Base-by-base conservation (phyloP, 2,113 vertebrate species). In the Atlantisia rogersi region DNA sequence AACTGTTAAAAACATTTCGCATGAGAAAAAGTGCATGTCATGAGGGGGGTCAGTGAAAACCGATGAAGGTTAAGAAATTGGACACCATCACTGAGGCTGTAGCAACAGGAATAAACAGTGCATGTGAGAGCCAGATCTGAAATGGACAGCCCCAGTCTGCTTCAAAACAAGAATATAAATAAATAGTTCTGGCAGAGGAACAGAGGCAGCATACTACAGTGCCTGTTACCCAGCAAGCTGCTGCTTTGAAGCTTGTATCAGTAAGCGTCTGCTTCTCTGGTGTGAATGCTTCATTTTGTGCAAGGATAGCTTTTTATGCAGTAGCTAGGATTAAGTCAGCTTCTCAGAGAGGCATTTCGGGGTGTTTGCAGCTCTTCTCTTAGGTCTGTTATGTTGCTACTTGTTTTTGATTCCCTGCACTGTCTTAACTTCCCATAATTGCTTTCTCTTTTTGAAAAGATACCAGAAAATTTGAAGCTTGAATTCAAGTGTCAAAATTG, bases 121-220 rank as follows among this genome's bases (percentile, higher is more conserved):
- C 56, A 77, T 88, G 83, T 10, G 20, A 59, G 81, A 95, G 90
- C 92, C 94, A 92, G 82, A 80, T 82, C 76, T 84, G 73, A 82
- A 95, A 92, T 67, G 86, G 95, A 58, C 89, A 80, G 74, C 83
- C 89, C 52, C 76, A 83, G 74, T 79, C 78, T 63, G 92, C 88
- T 93, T 92, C 79, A 79, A 78, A 96, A 92, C 93, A 96, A 63
- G 91, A 96, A 81, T 95, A 90, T 95, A 97, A 97, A 90, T 96
- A 97, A 97, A 96, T 96, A 95, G 68, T 82, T 82, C 78, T 75
- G 90, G 93, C 65, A 91, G 86, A 88, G 80, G 76, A 96, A 88
- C 89, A 97, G 92, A 70, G 91, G 79, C 91, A 91, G 78, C 75
- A 84, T 39, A 63, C 82, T 94, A 94, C 65, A 22, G 76, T 73